Conservation (phyloP, 1,140 invertebrate species). For the Orchesella cincta region DNA sequence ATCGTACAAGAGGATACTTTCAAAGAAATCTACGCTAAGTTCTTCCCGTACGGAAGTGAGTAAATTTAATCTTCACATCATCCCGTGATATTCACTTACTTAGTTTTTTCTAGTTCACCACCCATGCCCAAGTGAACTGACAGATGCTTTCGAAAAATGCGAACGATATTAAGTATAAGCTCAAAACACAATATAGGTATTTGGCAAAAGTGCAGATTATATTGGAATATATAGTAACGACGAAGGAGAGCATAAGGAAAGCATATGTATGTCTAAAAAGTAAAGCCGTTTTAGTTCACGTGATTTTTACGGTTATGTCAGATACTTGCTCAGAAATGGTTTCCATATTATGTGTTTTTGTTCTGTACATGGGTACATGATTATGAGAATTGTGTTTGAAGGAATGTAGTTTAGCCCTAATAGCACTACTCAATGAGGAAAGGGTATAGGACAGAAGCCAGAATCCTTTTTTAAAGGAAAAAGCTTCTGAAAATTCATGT, state of each 20-base stretch:
- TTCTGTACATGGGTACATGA: background rate
- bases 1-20: conserved; percentile 95
- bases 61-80: conserved; percentile 55
- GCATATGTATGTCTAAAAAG: background rate
- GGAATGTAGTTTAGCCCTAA: background rate
- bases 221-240: too few relatives aligned
- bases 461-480: background rate
- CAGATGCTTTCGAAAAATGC: too few relatives aligned
- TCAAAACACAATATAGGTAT: too few relatives aligned
- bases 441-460: background rate
- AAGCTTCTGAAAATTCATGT: background rate
- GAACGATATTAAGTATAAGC: too few relatives aligned
- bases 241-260: background rate
- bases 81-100: too few relatives aligned
- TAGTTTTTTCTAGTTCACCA: too few relatives aligned
- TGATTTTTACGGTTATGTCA: conserved; percentile 21
- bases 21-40: conserved; percentile 97
- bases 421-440: too few relatives aligned
- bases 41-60: conserved; percentile 98
- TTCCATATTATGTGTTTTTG: background rate
- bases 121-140: too few relatives aligned
- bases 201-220: too few relatives aligned
- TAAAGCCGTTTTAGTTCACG: background rate
- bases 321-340: conserved; percentile 1
- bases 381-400: background rate